Percentiles rank a stretch among this genome's conserved stretches.
phyloP scores from a whole-genome alignment of 2,113 vertebrate species.

The Circaetus cinerascens region DNA sequence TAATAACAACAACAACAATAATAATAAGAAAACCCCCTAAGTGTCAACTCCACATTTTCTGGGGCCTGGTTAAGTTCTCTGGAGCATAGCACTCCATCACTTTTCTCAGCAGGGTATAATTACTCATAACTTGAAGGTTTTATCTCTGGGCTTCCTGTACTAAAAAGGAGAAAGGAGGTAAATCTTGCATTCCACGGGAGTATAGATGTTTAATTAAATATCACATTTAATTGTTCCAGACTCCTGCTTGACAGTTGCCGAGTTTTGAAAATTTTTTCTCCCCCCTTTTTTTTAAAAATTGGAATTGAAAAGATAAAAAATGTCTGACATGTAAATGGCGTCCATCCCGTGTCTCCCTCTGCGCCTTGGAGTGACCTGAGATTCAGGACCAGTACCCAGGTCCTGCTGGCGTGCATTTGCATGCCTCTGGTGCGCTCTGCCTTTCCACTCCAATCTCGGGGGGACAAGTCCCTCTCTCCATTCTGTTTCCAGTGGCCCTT shows the following conservation, averaged over 20 bases:
- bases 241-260: background rate
- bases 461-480: background rate
- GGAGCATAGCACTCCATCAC: conserved; percentile 66
- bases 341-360: background rate
- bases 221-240: conserved; percentile 58
- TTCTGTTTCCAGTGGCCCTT: background rate
- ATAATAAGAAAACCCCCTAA: conserved; percentile 49
- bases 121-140: conserved; percentile 69
- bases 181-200: conserved; percentile 26
- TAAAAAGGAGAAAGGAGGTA: conserved; percentile 19
- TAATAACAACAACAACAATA: conserved; percentile 25
- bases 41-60: conserved; percentile 66
- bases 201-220: conserved; percentile 70
- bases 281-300: background rate
- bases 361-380: background rate
- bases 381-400: background rate
- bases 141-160: conserved; percentile 55
- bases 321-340: background rate
- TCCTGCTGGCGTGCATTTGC: background rate
- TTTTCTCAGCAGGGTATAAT: conserved; percentile 70
- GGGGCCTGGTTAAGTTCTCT: conserved; percentile 66
- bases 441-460: background rate
- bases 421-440: background rate
- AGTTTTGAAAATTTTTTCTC: background rate
- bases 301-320: background rate